Evolutionary conservation across 2,888 invertebrate species (phyloP), one percentile per base, ranked within the genome.

Genomic region (Lasioglossum leucozonium): DNA sequence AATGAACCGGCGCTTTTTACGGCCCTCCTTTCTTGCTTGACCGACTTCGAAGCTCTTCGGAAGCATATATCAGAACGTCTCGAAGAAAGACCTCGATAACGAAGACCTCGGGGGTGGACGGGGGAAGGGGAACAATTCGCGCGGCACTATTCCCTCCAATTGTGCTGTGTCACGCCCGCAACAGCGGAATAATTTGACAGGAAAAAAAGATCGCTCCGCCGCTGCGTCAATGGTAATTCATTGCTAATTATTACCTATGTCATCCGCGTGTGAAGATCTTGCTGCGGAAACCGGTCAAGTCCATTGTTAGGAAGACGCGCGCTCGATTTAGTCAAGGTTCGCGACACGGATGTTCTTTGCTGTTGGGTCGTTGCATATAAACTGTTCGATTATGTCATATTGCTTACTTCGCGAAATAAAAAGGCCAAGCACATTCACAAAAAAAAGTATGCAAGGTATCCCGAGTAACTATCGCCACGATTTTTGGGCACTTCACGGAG

Each of bases 1-100:
- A 84, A 84, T 85, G 84, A 84, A 85, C 85, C 84, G 79, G 42
- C 72, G 55, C 85, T 84, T 84, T 84, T 84, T 84, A 78, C 74
- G 74, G 67, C 51, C 47, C 62, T 55, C 55, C 55, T 51, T 84
- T 84, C 85, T 84, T 77, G 85, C 78, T 55, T 78, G 84, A 84
- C 84, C 84, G 84, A 84, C 84, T 84, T 84, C 67, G 84, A 40
- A 77, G 84, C 84, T 84, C 73, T 84, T 83, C 83, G 77, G 72
- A 67, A 72, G 83, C 83, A 84, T 84, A 83, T 77, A 83, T 83
- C 83, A 83, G 83, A 42, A 67, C 77, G 77, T 83, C 65, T 72
- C 75, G 71, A 82, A 82, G 83, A 83, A 83, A 84, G 77, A 58
- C 77, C 83, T 84, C 77, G 82, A 82, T 82, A 83, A 82, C 83